Conservation (phyloP, 2,888 invertebrate species). For the Pharmacophagus antenor region DNA sequence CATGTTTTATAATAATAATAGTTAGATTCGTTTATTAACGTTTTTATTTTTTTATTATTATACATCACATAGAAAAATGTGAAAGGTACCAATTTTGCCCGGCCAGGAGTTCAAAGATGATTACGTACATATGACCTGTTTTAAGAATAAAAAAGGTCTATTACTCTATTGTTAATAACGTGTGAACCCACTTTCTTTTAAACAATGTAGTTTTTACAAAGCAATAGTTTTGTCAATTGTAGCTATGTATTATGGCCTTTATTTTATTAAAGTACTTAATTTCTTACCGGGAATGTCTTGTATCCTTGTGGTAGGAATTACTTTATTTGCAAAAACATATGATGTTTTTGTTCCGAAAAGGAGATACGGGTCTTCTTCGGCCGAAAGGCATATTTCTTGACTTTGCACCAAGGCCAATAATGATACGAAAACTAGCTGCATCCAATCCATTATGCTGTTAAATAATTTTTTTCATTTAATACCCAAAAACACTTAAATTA, state of each 20-base stretch:
- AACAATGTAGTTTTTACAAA: background rate
- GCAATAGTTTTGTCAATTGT: slow-evolving; percentile 1
- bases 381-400: slow-evolving; percentile 82
- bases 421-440: slow-evolving; percentile 41
- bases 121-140: background rate
- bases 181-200: background rate
- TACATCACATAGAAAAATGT: too few species aligned
- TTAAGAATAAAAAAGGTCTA: background rate
- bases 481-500: too few species aligned
- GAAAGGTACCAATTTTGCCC: too few species aligned
- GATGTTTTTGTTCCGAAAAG: slow-evolving; percentile 88
- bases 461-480: slow-evolving; percentile 10
- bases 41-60: too few species aligned
- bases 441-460: slow-evolving; percentile 43
- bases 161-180: background rate
- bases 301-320: slow-evolving; percentile 79
- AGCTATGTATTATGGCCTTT: slow-evolving; percentile 1
- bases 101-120: background rate
- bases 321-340: slow-evolving; percentile 83
- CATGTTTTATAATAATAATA: too few species aligned
- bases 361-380: slow-evolving; percentile 83
- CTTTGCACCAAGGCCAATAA: slow-evolving; percentile 47
- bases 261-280: background rate
- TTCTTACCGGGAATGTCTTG: slow-evolving; percentile 84
- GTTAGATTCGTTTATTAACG: too few species aligned